Conservation (phyloP, 2,797 vertebrate species). For the Spinus pinus region DNA sequence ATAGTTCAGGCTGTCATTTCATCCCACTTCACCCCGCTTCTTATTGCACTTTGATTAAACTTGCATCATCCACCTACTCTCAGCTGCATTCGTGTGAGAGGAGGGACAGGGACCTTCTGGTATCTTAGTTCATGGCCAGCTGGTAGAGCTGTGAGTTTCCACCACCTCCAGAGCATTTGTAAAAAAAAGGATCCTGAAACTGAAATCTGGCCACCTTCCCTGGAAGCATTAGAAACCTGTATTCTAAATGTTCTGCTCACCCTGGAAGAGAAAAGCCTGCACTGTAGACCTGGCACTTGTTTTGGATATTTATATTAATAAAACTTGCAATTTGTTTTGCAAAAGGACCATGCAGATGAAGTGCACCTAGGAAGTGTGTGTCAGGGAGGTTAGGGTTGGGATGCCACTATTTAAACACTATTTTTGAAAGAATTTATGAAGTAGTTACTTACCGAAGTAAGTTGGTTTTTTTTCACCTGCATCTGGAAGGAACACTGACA, state of each 20-base stretch:
- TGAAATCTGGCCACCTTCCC: background rate
- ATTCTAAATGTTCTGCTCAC: background rate
- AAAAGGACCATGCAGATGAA: background rate
- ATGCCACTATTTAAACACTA: background rate
- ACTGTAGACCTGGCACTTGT: background rate
- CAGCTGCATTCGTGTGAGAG: background rate
- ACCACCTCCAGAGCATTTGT: background rate
- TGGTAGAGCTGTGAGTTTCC: background rate
- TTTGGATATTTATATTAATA: background rate
- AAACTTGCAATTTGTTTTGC: background rate
- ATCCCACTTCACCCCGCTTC: background rate
- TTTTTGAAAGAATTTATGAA: background rate
- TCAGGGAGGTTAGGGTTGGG: background rate
- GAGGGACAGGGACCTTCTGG: background rate
- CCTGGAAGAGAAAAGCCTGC: background rate
- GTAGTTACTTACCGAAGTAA: background rate
- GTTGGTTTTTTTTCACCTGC: background rate
- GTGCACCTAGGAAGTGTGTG: background rate
- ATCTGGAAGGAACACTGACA: rapidly evolving
- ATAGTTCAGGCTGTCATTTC: background rate
- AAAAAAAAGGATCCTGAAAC: background rate
- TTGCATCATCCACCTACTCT: background rate
- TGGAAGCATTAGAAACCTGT: background rate
- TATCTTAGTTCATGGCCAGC: background rate
- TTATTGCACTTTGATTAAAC: background rate